A percentile compares a stretch with the other conserved stretches of the same genome.
These are phyloP conservation scores for Cancer borealis DNA, from an alignment of 2,888 invertebrate species.

Conservation along the genomic window DNA sequence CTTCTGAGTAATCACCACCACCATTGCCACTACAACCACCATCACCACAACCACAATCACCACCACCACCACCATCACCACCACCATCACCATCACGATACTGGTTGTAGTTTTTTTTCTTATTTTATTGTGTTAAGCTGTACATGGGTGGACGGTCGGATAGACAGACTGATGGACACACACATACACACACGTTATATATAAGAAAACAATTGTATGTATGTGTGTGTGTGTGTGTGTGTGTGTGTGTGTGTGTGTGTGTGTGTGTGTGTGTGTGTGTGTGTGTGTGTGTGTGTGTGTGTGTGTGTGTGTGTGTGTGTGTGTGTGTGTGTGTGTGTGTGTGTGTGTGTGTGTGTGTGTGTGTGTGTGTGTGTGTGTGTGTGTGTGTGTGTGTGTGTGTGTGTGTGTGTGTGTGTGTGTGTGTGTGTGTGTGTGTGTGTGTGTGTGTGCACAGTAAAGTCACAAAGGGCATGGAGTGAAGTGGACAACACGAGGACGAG, in stretches of 20 bases:
- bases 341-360: constrained; percentile 6
- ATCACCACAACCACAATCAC: background rate
- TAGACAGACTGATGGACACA: background rate
- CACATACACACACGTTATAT: background rate
- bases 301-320: background rate
- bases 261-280: constrained; percentile 6
- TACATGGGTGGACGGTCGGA: background rate
- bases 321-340: background rate
- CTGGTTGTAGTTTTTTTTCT: background rate
- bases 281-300: background rate
- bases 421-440: background rate
- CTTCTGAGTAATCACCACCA: background rate
- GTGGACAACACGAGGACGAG: background rate
- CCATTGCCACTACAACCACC: background rate
- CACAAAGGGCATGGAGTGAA: background rate
- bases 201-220: background rate
- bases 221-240: background rate
- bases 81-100: background rate
- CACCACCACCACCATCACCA: background rate
- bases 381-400: background rate
- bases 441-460: constrained; percentile 10
- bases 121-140: background rate
- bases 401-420: background rate
- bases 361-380: background rate
- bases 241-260: background rate